Evolutionary conservation across 2,113 vertebrate species (phyloP).

Genomic region (Trinectes maculatus): DNA sequence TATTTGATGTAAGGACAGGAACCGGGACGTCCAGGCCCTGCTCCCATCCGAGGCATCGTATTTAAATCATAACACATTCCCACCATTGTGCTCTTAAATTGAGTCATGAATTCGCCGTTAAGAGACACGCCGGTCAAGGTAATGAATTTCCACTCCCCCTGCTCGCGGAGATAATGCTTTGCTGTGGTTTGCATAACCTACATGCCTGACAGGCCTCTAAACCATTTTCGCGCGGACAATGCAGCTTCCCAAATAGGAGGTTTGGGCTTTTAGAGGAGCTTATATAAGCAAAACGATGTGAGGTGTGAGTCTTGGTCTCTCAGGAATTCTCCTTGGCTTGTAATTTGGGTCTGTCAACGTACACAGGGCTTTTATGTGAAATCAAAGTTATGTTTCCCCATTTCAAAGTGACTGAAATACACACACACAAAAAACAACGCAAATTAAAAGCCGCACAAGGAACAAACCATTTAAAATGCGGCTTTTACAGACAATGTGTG

Average conservation of each 20-base stretch:
- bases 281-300: slow-evolving; percentile 56
- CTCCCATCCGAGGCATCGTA: neutral
- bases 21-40: neutral
- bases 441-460: neutral
- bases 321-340: slow-evolving; percentile 42
- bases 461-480: neutral
- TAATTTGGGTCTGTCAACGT: slow-evolving; percentile 10
- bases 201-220: slow-evolving; percentile 61
- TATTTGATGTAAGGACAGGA: neutral
- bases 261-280: slow-evolving; percentile 65
- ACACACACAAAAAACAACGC: neutral
- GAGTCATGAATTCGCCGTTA: slow-evolving; percentile 42
- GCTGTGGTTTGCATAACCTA: slow-evolving; percentile 66
- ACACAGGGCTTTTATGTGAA: slow-evolving; percentile 1
- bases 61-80: slow-evolving; percentile 36
- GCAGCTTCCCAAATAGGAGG: slow-evolving; percentile 56
- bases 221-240: slow-evolving; percentile 60
- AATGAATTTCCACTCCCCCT: slow-evolving; percentile 57
- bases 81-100: slow-evolving; percentile 45
- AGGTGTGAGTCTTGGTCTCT: slow-evolving; percentile 38
- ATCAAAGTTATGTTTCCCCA: neutral
- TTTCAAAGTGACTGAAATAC: neutral
- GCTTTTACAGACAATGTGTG: neutral
- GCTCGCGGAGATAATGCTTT: slow-evolving; percentile 53
- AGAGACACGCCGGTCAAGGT: slow-evolving; percentile 41